These are phyloP conservation scores for Melitaea athalia DNA, from an alignment of 2,888 invertebrate genomes.

Conservation along the genomic window DNA sequence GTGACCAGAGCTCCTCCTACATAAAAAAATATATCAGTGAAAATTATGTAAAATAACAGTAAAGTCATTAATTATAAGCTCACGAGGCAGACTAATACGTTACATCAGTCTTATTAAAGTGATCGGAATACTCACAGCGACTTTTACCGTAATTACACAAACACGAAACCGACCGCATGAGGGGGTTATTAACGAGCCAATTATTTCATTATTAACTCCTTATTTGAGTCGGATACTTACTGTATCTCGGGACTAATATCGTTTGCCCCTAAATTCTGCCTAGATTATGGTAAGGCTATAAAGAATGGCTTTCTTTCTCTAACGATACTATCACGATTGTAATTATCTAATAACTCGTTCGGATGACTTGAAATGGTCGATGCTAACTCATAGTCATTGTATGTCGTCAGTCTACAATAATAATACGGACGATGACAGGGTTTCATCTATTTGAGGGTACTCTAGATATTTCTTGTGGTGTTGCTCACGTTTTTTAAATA, in stretches of 20 bases:
- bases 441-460: background rate
- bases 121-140: constrained; percentile 31
- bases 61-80: constrained; percentile 36
- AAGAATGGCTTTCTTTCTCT: constrained; percentile 36
- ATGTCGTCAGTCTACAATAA: constrained; percentile 7
- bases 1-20: no score
- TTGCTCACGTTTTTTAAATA: no score
- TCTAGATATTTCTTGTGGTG: background rate
- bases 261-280: constrained; percentile 27
- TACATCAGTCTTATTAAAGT: constrained; percentile 36
- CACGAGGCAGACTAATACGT: constrained; percentile 36
- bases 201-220: constrained; percentile 43
- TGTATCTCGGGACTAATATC: constrained; percentile 35
- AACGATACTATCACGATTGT: constrained; percentile 34
- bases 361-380: constrained; percentile 11
- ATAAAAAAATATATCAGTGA: no score
- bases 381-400: constrained; percentile 7
- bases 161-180: constrained; percentile 35
- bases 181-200: constrained; percentile 43
- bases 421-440: background rate
- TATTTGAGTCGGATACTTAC: constrained; percentile 32
- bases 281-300: constrained; percentile 24
- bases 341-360: constrained; percentile 11
- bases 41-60: constrained; percentile 29
- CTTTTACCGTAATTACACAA: constrained; percentile 37